Base-by-base conservation (phyloP, 2,113 vertebrate genomes). In the Anhinga anhinga region DNA sequence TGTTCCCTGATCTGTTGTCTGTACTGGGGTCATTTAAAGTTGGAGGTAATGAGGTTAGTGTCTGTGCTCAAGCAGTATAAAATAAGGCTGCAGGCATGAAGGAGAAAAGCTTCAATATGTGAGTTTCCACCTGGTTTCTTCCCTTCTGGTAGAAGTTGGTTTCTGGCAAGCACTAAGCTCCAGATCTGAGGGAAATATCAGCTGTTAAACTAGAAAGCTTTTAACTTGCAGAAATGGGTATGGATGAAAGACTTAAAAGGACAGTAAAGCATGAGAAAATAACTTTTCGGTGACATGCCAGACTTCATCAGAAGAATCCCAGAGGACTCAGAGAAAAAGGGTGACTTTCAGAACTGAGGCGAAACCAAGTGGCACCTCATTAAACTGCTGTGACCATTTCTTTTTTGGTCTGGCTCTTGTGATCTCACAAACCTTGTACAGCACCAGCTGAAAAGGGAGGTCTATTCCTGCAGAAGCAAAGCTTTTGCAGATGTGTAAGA, bases 171-270 rank as follows among this genome's bases (percentile, higher is more conserved):
- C 23, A 44, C 45, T 71, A 67, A 85, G 47, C 47, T 96, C 58
- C 50, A 86, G 40, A 86, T 92, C 32, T 80, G 79, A 80, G 23
- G 29, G 52, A 93, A 94, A 78, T 67, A 38, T 59, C 76, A 92
- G 27, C 59, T 93, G 45, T 74, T 93, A 66, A 81, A 52, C 34
- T 59, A 83, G 63, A 81, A 94, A 94, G n/a, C 45, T 94, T 97
- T 93, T 86, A 77, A 65, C 63, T 83, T 93, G 45, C 50, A 83
- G 61, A 63, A 93, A 71, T 0, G 7, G 13, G 9, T 92, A 42
- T 32, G n/a, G n/a, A 79, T 61, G 49, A 85, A 93, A 58, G 53
- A 72, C 45, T 91, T 77, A 29, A 86, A 95, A 86, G 49, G 70
- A 85, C 36, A 65, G 45, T 5, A 85, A 91, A 87, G 17, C 10